Base-by-base conservation (phyloP, 1,140 invertebrate genomes). In the Hestina assimilis region DNA sequence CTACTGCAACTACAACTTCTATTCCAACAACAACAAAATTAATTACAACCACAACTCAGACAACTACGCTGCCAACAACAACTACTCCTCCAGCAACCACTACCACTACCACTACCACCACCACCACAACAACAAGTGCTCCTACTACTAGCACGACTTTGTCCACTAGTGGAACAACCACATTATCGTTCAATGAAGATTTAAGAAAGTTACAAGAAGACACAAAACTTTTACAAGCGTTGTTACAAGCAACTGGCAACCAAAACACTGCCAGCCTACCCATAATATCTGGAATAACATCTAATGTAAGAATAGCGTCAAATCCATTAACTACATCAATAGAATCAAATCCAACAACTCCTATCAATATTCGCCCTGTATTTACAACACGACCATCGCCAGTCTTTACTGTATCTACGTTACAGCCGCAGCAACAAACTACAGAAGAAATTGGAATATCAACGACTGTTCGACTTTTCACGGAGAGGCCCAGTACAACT, bases 241-340 rank as follows among this genome's bases (percentile, higher is more conserved):
- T 82, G 40, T 56, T 82, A 50, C 69, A 77, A 64, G 66, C 68
- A 12, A 75, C 71, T n/a, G 68, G 66, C 19, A 71, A 59, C 29
- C 59, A 60, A 42, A 78, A 69, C 54, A 15, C 59, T 14, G 51
- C 28, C 7, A 78, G 71, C 54, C 60, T 75, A 12, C 84, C 84
- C 19, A 51, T 77, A 26, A 79, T 87, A 72, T 77, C 82, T 35
- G 77, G 79, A 41, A 58, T 83, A 31, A 87, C 84, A 6, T 87
- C 83, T 43, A 84, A 84, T 50, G 77, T 87, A 12, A 75, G 83
- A 59, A 75, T 87, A 55, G 72, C 84, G 40, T 84, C 82, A n/a
- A 84, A 85, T 45, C 73, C 78, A 31, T 63, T 69, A 47, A 79
- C 75, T 28, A 82, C 79, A 9, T 76, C 75, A 4, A 35, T 79